These are phyloP conservation scores for Habroteleia sp. DNA, from an alignment of 2,888 invertebrate genomes.

Conservation along the genomic window DNA sequence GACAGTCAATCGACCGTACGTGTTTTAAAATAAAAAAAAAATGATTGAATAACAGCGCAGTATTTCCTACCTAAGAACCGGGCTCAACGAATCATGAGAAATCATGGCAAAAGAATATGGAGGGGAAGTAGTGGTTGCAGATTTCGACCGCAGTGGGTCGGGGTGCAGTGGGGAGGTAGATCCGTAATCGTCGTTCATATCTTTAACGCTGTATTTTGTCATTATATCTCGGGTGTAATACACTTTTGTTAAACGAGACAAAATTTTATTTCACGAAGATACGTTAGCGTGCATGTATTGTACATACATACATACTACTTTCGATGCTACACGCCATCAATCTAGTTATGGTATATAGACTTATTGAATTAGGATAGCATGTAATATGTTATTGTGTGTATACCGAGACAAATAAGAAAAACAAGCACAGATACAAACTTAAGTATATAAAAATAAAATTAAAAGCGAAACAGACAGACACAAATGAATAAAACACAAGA, in stretches of 20 bases:
- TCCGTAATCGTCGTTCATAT: slow-evolving; percentile 1
- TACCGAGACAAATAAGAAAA: slow-evolving; percentile 67
- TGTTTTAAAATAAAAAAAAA: slow-evolving; percentile 19
- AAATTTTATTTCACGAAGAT: too few species aligned
- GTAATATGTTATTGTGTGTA: slow-evolving; percentile 66
- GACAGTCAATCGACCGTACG: too few species aligned
- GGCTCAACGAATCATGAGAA: slow-evolving; percentile 68
- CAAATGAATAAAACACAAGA: slow-evolving; percentile 2
- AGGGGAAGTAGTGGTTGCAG: too few species aligned
- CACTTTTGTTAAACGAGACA: slow-evolving; percentile 26
- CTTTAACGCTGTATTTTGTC: slow-evolving; percentile 20
- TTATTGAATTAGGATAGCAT: slow-evolving; percentile 70
- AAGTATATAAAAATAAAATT: slow-evolving; percentile 14
- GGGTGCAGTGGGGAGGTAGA: slow-evolving; percentile 45
- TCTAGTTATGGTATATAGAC: slow-evolving; percentile 70
- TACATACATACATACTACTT: slow-evolving; percentile 72
- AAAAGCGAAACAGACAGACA: neutral
- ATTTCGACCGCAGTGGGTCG: too few species aligned
- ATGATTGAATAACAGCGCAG: slow-evolving; percentile 68
- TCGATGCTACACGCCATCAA: slow-evolving; percentile 73
- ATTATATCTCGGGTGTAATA: slow-evolving; percentile 17
- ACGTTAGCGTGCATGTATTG: slow-evolving; percentile 74
- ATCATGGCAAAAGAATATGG: slow-evolving; percentile 10
- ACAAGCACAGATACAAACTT: slow-evolving; percentile 33
- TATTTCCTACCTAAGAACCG: slow-evolving; percentile 72